Evolutionary conservation across 1,140 invertebrate species (phyloP), one percentile per base, ranked within the genome.

Genomic region (Trichonephila clavipes): DNA sequence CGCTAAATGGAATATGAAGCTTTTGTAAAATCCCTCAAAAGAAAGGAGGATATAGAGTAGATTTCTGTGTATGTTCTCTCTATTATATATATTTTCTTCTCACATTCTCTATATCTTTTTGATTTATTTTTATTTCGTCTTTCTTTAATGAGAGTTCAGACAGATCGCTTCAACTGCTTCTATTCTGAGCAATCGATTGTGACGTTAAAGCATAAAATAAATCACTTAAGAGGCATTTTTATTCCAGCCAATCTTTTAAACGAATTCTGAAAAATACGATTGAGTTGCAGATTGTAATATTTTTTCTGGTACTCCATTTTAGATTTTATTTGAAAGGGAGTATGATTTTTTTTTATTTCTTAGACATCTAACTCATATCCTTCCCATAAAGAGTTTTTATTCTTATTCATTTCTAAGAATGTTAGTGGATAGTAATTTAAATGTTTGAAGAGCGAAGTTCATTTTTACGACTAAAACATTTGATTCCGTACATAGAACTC

Each of bases 61-160:
- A 77, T 34, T 77, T 77, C 24, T 34, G 18, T 72, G 16, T 72
- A 28, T 72, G 24, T 40, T 40, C 16, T 64, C 16, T 34, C 14
- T 72, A 34, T 77, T 77, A 4, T 40, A 34, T 40, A 18, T 77
- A 34, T 28, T 77, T 77, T 40, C 72, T 40, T 28, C 72, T 77
- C 72, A 40, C 72, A 6, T 14, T 40, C 72, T 77, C 72, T 72
- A 72, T 10, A 72, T 77, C 16, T 77, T 28, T 77, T 34, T 77
- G 28, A 77, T 34, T 77, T 77, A 77, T 77, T 77, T 77, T 77
- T 77, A 77, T 77, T 77, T 40, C 28, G 34, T 77, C n/a, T 77
- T 77, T 34, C 72, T 77, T 77, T 77, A 77, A 77, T 77, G 72
- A 77, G 72, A 77, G 72, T 77, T 77, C 72, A 77, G 72, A 34